Evolutionary conservation across 2,113 vertebrate genomes (phyloP).

Genomic region (Podarcis raffonei): DNA sequence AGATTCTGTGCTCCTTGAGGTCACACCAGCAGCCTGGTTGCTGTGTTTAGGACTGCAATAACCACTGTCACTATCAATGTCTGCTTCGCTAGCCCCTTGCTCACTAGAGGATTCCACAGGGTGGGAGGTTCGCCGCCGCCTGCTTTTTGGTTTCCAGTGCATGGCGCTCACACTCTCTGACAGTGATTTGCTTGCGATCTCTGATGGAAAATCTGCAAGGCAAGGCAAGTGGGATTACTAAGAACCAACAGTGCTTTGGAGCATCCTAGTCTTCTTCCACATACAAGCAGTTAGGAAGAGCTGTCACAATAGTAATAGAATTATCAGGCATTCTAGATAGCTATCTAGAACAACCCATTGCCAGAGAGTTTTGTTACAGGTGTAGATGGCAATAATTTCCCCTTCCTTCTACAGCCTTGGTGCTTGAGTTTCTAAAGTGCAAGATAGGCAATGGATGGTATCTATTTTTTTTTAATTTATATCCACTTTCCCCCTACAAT

Average conservation of each 20-base stretch:
- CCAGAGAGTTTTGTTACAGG: not conserved
- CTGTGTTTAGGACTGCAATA: slow-evolving; percentile 96
- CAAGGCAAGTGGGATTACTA: slow-evolving; percentile 2
- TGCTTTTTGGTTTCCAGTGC: slow-evolving; percentile 89
- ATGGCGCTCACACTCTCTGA: slow-evolving; percentile 81
- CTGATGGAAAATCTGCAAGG: slow-evolving; percentile 89
- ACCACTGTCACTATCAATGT: slow-evolving; percentile 97
- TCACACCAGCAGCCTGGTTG: slow-evolving; percentile 73
- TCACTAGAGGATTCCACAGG: slow-evolving; percentile 89
- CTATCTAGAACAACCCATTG: not conserved
- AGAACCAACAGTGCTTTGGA: not conserved
- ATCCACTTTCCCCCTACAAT: too few species aligned
- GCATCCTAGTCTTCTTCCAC: not conserved
- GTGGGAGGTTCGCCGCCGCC: slow-evolving; percentile 86
- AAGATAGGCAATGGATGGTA: not conserved
- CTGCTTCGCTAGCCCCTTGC: slow-evolving; percentile 90
- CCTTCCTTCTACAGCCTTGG: not conserved
- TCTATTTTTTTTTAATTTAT: too few species aligned
- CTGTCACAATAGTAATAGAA: not conserved
- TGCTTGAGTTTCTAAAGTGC: not conserved
- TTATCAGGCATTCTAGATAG: not conserved
- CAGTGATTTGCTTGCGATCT: slow-evolving; percentile 85
- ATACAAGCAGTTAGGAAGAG: not conserved
- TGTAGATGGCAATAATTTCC: not conserved
- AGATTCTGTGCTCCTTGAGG: slow-evolving; percentile 76